Evolutionary conservation across 2,888 invertebrate species (phyloP).

Genomic region (Drosophila anceps): DNA sequence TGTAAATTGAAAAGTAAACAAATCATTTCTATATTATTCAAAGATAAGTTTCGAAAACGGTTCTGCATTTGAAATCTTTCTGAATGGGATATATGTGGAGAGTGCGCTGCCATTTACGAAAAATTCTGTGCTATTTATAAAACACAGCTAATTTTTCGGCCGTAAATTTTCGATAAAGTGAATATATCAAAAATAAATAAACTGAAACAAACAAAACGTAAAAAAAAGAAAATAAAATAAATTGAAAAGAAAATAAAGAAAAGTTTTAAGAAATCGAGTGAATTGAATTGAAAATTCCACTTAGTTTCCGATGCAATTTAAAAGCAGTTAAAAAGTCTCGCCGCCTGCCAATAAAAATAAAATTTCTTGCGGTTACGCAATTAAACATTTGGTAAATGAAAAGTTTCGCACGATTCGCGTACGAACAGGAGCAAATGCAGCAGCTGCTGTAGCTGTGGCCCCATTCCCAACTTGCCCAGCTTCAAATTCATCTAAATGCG

Average conservation of each 20-base stretch:
- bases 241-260: constrained; percentile 9
- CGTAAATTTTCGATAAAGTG: constrained; percentile 65
- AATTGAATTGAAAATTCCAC: not conserved
- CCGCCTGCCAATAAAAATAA: constrained; percentile 19
- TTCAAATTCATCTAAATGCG: constrained; percentile 74
- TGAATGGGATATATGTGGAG: constrained; percentile 51
- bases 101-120: constrained; percentile 75
- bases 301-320: constrained; percentile 4
- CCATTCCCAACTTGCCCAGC: constrained; percentile 69
- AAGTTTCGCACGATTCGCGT: constrained; percentile 50
- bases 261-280: not conserved
- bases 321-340: constrained; percentile 27
- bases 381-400: constrained; percentile 63
- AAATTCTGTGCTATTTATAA: constrained; percentile 83
- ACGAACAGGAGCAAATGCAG: constrained; percentile 55
- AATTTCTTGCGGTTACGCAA: constrained; percentile 64
- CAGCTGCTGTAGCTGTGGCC: constrained; percentile 64
- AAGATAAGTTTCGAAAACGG: constrained; percentile 33
- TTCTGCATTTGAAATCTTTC: constrained; percentile 56
- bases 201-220: constrained; percentile 31
- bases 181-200: constrained; percentile 66
- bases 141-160: constrained; percentile 81
- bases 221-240: constrained; percentile 1
- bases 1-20: constrained; percentile 72
- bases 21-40: constrained; percentile 33